Evolutionary conservation across 2,888 invertebrate species (phyloP).

Genomic region (Lasioglossum calceatum): DNA sequence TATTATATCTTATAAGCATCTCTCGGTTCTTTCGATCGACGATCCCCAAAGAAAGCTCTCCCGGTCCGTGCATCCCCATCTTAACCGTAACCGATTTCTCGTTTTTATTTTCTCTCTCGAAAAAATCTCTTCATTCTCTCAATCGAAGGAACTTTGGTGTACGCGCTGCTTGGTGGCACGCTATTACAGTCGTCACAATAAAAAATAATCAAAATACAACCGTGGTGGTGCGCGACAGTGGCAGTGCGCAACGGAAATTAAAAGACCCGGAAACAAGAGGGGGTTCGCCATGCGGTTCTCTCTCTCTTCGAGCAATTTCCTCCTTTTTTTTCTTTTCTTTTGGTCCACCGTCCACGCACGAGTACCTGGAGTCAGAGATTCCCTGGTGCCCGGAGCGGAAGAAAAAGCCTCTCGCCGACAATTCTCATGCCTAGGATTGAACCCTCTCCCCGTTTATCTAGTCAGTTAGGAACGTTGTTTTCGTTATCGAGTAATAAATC

Average conservation of each 20-base stretch:
- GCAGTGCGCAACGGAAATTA: constrained; percentile 51
- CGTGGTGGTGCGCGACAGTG: constrained; percentile 59
- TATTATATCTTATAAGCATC: neutral
- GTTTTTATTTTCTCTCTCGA: constrained; percentile 38
- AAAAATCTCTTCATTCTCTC: constrained; percentile 45
- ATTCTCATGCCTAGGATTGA: constrained; percentile 46
- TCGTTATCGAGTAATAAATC: constrained; percentile 60
- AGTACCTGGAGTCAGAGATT: constrained; percentile 44
- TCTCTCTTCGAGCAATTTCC: constrained; percentile 37
- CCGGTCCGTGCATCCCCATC: neutral
- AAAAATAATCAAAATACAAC: constrained; percentile 79
- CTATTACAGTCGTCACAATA: constrained; percentile 73
- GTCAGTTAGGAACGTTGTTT: constrained; percentile 70
- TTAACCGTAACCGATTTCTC: constrained; percentile 14
- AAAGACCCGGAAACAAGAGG: constrained; percentile 46
- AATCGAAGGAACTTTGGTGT: constrained; percentile 78
- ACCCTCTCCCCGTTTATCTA: constrained; percentile 57
- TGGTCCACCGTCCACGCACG: constrained; percentile 66
- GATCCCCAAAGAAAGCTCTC: constrained; percentile 20
- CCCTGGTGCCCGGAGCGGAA: constrained; percentile 52
- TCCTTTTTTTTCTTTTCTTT: neutral
- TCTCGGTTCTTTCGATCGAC: constrained; percentile 1
- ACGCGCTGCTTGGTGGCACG: constrained; percentile 69
- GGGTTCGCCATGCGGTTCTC: constrained; percentile 30
- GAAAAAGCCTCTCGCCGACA: constrained; percentile 47